phyloP scores from a whole-genome alignment of 2,113 vertebrate genomes.

The Barbus barbus region DNA sequence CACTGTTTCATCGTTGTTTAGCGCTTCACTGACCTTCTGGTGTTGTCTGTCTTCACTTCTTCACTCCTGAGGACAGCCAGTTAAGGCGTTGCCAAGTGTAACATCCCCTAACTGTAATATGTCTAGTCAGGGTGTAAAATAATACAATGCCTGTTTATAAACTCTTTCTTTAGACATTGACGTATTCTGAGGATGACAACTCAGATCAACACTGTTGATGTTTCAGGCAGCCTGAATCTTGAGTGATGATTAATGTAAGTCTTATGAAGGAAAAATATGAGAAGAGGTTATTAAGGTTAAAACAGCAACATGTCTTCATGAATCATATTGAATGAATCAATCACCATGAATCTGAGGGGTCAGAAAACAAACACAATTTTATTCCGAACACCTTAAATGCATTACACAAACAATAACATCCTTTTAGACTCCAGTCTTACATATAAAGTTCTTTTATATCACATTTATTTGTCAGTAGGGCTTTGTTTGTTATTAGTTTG shows the following conservation, averaged over 20 bases:
- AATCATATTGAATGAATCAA: background rate
- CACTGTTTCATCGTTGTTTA: background rate
- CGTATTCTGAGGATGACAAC: background rate
- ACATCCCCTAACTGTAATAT: background rate
- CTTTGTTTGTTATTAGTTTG: conserved; percentile 25
- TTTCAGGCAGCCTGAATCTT: background rate
- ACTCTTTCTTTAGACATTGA: background rate
- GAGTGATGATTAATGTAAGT: conserved; percentile 19
- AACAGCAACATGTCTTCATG: conserved; percentile 3
- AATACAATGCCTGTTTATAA: background rate
- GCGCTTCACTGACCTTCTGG: background rate
- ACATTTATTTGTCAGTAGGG: background rate
- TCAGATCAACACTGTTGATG: background rate
- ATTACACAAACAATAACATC: background rate
- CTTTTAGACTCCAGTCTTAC: background rate
- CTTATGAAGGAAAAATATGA: background rate
- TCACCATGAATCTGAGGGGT: background rate
- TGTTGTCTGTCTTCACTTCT: background rate
- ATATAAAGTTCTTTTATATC: background rate
- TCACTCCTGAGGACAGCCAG: background rate
- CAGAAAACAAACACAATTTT: background rate
- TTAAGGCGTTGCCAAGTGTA: background rate
- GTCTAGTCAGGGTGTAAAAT: background rate
- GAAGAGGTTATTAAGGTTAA: background rate
- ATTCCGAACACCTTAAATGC: background rate